A percentile compares a stretch with the other conserved stretches of the same genome.
Conservation (phyloP, 2,797 vertebrate genomes). For the Channallabes apus region DNA sequence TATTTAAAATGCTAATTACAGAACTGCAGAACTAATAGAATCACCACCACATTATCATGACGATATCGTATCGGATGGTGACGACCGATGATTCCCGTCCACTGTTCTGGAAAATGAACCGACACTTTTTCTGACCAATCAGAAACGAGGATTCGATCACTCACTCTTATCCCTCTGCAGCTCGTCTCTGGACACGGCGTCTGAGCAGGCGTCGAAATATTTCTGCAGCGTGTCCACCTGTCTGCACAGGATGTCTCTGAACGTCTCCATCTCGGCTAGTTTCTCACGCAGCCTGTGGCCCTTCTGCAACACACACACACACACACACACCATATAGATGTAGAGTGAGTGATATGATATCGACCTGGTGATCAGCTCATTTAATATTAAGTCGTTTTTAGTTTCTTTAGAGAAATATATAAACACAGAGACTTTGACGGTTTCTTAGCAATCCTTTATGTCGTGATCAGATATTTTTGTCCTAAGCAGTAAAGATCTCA, state of each 20-base stretch:
- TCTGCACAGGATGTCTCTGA: slow-evolving; percentile 95
- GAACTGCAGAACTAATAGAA: too few species aligned
- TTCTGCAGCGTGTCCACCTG: slow-evolving; percentile 98
- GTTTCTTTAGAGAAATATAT: not conserved
- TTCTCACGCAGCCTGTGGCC: slow-evolving; percentile 95
- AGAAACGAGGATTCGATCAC: not conserved
- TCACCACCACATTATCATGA: too few species aligned
- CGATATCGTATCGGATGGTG: too few species aligned
- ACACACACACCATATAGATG: not conserved
- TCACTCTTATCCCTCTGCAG: slow-evolving; percentile 95
- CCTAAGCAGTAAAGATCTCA: not conserved
- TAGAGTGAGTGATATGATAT: not conserved
- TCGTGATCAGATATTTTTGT: not conserved
- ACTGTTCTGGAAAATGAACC: not conserved
- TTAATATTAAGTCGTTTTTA: not conserved
- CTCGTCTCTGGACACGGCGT: slow-evolving; percentile 92
- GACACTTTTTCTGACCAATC: not conserved
- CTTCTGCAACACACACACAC: slow-evolving; percentile 75
- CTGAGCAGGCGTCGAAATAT: slow-evolving; percentile 92
- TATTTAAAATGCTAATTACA: too few species aligned
- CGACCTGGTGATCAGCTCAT: not conserved
- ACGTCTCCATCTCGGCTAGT: slow-evolving; percentile 98
- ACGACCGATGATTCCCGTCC: too few species aligned
- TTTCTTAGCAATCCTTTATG: not conserved
- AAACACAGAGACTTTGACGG: too few species aligned